A percentile compares a stretch with the other conserved stretches of the same genome.
Evolutionary conservation across 1,140 invertebrate genomes (phyloP).

Genomic region (Drosophila kanapiae): DNA sequence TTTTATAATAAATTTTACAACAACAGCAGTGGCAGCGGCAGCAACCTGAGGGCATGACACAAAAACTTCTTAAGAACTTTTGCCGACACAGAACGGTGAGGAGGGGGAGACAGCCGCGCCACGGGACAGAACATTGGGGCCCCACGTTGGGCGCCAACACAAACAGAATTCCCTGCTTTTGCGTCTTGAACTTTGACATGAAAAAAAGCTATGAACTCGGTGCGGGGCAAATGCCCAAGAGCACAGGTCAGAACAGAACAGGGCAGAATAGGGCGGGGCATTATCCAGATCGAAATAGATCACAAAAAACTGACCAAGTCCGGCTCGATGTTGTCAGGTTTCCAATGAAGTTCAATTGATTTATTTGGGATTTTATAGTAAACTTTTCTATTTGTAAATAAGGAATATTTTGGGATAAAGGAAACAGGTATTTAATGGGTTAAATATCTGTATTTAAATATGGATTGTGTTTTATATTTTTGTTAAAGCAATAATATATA

Average conservation of each 20-base stretch:
- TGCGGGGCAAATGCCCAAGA: not conserved
- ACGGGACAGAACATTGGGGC: conserved; percentile 47
- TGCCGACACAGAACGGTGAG: conserved; percentile 57
- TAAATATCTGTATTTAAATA: no score
- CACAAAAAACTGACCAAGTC: conserved; percentile 18
- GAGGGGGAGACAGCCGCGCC: conserved; percentile 10
- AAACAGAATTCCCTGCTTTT: conserved; percentile 27
- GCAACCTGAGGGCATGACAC: conserved; percentile 72
- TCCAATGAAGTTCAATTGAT: not conserved
- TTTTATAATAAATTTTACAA: conserved; percentile 78
- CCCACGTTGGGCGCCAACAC: conserved; percentile 55
- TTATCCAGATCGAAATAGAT: conserved; percentile 28
- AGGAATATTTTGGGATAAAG: not conserved
- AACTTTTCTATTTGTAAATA: no score
- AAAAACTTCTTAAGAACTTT: conserved; percentile 78
- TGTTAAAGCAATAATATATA: not conserved
- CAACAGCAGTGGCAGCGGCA: conserved; percentile 45
- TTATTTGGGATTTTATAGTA: not conserved
- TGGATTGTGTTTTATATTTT: no score
- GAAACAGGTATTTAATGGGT: no score
- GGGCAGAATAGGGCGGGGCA: not conserved
- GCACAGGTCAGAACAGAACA: not conserved
- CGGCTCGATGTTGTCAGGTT: not conserved
- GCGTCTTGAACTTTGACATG: conserved; percentile 64
- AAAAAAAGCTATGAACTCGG: conserved; percentile 42